Base-by-base conservation (phyloP, 2,888 invertebrate species). In the Cybosia mesomella region DNA sequence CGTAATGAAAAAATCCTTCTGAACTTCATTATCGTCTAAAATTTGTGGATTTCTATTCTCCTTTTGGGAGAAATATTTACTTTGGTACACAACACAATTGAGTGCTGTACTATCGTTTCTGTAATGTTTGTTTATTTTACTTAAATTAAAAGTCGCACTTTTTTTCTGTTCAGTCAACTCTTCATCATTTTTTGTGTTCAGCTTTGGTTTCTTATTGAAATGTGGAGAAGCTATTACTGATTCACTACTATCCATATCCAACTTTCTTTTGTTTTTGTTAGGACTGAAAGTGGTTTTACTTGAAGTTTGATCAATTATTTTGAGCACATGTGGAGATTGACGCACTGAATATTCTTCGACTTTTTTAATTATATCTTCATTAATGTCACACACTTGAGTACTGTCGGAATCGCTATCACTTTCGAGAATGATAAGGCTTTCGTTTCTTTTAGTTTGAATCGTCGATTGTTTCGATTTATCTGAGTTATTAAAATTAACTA, bases 351-450 rank as follows among this genome's bases (percentile, higher is more conserved):
- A 54, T 32, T 59, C 43, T 55, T 43, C 64, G 0, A 55, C 43
- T 61, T 61, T 62, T 10, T 32, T 54, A 8, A 70, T 65, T 3
- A 77, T 67, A 58, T 81, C 74, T 22, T 83, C 75, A 32, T 79
- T 75, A 3, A 84, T 49, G 22, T 88, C 84, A 74, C 90, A 89
- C 67, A 82, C 70, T 76, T 87, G 80, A 5, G 90, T 91, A 28
- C 82, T 82, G 60, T 91, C 85, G 61, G 88, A 87, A 69, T 93
- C 92, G 73, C 91, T 91, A 66, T 94, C 94, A 72, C 93, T 94
- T 36, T 93, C 93, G 18, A 91, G 70, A 70, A 94, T 87, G 36
- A 93, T 89, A 18, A 94, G 80, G 70, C 90, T 92, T 60, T 80
- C 80, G 49, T 60, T 77, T 67, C 73, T 85, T 39, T 80, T 83